Evolutionary conservation across 2,888 invertebrate species (phyloP).

Genomic region (Diadegma fenestrale): DNA sequence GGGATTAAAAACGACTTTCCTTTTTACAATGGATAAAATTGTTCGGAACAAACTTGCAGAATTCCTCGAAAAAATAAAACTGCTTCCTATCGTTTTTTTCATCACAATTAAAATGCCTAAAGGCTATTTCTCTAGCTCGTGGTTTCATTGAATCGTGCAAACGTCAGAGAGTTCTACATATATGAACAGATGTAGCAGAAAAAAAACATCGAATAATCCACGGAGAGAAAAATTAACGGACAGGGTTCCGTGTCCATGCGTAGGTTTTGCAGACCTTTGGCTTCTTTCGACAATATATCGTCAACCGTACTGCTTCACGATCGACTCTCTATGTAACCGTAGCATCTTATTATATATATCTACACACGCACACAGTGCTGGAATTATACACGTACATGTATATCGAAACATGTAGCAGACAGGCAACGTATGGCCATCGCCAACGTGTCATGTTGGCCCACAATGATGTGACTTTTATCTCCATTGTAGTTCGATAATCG

Average conservation of each 20-base stretch:
- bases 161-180: not conserved
- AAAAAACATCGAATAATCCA: not conserved
- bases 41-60: not conserved
- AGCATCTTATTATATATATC: slow-evolving; percentile 4
- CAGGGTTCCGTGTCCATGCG: slow-evolving; percentile 41
- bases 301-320: slow-evolving; percentile 17
- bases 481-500: slow-evolving; percentile 63
- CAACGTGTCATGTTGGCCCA: slow-evolving; percentile 27
- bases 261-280: slow-evolving; percentile 53
- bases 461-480: slow-evolving; percentile 45
- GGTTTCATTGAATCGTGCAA: not conserved
- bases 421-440: slow-evolving; percentile 12
- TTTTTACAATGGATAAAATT: not conserved
- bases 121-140: not conserved
- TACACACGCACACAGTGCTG: not conserved
- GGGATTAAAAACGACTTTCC: not conserved
- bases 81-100: not conserved
- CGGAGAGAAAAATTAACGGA: slow-evolving; percentile 1
- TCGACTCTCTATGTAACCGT: slow-evolving; percentile 1
- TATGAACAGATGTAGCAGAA: slow-evolving; percentile 7
- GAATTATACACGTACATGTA: not conserved
- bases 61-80: not conserved
- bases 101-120: not conserved
- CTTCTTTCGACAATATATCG: slow-evolving; percentile 46
- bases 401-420: not conserved